Conservation (phyloP, 2,113 vertebrate genomes). For the Merops nubicus region DNA sequence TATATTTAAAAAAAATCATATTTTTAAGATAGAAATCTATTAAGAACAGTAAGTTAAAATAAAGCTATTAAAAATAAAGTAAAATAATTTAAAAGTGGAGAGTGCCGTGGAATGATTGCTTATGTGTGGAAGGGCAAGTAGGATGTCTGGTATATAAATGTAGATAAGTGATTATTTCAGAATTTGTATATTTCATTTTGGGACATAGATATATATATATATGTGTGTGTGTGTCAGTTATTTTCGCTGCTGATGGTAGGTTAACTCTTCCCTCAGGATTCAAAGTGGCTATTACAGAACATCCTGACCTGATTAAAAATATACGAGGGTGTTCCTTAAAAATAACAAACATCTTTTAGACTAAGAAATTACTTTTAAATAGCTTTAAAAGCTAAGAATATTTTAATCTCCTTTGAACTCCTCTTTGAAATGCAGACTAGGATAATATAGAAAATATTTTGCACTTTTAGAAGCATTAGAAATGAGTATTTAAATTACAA, state of each 20-base stretch:
- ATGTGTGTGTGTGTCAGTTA: not conserved
- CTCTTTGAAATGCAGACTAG: not conserved
- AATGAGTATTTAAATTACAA: not conserved
- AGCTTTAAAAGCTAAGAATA: not conserved
- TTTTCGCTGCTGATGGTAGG: not conserved
- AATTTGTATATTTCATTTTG: not conserved
- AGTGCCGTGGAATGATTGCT: not conserved
- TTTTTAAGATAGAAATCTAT: not conserved
- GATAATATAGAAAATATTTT: not conserved
- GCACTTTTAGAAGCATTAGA: not conserved
- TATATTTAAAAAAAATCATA: not conserved
- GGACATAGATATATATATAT: rapidly evolving
- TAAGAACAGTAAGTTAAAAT: not conserved
- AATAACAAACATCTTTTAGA: not conserved
- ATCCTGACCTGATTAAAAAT: not conserved
- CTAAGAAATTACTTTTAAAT: not conserved
- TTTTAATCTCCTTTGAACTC: not conserved
- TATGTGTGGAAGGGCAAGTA: not conserved
- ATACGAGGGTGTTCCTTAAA: not conserved
- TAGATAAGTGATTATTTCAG: not conserved
- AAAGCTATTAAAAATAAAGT: not conserved
- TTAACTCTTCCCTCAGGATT: not conserved
- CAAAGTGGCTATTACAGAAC: not conserved
- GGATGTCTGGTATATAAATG: not conserved
- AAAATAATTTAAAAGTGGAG: not conserved